Conservation (phyloP, 2,888 invertebrate genomes). For the Sympetrum striolatum region DNA sequence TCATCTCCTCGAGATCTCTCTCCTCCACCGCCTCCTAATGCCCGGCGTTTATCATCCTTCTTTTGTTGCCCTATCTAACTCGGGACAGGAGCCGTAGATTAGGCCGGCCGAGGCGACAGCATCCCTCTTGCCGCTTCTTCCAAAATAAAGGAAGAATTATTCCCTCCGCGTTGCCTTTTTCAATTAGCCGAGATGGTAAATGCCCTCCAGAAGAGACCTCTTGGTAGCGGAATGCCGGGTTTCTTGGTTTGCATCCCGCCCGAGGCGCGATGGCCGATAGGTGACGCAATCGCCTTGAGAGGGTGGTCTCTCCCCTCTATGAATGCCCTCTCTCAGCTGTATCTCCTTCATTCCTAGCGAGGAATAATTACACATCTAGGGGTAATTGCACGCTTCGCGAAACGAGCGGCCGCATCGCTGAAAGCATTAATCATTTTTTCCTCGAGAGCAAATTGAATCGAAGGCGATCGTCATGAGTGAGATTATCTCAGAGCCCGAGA, state of each 20-base stretch:
- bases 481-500: background rate
- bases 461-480: background rate
- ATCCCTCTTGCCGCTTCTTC: background rate
- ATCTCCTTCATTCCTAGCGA: background rate
- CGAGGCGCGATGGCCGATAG: background rate
- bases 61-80: background rate
- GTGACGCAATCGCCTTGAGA: background rate
- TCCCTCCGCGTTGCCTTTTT: background rate
- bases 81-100: background rate
- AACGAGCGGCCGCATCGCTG: background rate
- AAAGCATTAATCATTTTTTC: background rate
- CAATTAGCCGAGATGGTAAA: background rate
- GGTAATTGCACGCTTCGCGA: background rate
- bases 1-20: too few relatives aligned
- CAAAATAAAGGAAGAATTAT: background rate
- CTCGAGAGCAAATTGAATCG: background rate
- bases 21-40: background rate
- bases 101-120: background rate
- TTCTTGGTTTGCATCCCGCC: background rate
- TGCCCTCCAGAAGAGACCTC: background rate
- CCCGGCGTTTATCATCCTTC: background rate
- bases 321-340: background rate
- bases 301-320: background rate
- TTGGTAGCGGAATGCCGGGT: background rate
- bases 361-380: background rate